phyloP scores from a whole-genome alignment of 2,797 vertebrate species.

The Monodelphis domestica region DNA sequence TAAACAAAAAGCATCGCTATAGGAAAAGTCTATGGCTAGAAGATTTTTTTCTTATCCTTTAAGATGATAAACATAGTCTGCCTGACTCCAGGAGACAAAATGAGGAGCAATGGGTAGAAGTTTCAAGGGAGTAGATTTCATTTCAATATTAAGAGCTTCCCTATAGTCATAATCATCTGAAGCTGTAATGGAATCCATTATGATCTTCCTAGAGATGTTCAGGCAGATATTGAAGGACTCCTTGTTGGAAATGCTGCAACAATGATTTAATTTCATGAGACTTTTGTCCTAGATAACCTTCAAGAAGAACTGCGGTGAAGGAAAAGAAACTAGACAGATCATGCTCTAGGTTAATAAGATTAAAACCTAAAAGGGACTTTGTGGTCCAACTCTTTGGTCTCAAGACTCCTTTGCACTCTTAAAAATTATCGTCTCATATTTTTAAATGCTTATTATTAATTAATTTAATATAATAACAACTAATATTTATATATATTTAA shows the following conservation, averaged over 20 bases:
- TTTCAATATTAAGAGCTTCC: neutral
- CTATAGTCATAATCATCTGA: neutral
- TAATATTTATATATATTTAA: neutral
- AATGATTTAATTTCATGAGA: neutral
- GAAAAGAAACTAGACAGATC: neutral
- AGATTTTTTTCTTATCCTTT: constrained; percentile 32
- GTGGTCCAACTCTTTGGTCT: neutral
- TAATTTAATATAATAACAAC: neutral
- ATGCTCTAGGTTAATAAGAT: neutral
- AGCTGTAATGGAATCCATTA: neutral
- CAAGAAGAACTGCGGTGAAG: neutral
- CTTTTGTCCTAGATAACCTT: neutral
- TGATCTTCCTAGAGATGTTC: neutral
- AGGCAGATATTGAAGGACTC: neutral
- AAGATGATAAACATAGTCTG: constrained; percentile 23
- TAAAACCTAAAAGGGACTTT: neutral
- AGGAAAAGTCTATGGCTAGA: constrained; percentile 21
- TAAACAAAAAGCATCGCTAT: constrained; percentile 46
- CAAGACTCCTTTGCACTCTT: neutral
- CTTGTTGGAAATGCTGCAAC: neutral
- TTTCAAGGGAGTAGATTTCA: neutral
- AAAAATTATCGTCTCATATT: neutral
- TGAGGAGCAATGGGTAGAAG: neutral
- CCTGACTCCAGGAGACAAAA: constrained; percentile 25
- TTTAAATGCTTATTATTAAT: neutral